Evolutionary conservation across 2,113 vertebrate genomes (phyloP).

Genomic region (Abramis brama): DNA sequence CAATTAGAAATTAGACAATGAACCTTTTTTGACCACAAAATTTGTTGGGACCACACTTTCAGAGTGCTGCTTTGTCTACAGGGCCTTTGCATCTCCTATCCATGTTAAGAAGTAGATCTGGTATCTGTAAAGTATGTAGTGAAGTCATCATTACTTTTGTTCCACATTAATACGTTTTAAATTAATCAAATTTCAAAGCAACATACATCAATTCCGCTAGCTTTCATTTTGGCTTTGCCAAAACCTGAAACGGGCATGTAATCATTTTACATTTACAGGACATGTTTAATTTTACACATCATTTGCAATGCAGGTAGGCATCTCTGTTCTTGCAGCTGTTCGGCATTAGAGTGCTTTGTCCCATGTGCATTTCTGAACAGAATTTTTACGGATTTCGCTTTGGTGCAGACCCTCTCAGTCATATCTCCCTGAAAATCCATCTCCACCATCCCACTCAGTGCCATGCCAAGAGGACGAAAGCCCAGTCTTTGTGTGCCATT

Average conservation of each 20-base stretch:
- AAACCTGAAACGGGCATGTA: background rate
- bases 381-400: conserved; percentile 11
- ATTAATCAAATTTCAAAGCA: background rate
- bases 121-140: background rate
- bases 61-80: background rate
- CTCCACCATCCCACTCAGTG: background rate
- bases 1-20: background rate
- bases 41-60: background rate
- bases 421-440: conserved; percentile 22
- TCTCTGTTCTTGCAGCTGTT: conserved; percentile 42
- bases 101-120: background rate
- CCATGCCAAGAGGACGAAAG: conserved; percentile 34
- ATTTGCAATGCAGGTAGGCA: conserved; percentile 50
- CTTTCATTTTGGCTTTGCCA: background rate
- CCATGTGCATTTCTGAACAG: conserved; percentile 24
- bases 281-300: conserved; percentile 19
- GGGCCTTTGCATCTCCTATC: background rate
- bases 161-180: background rate
- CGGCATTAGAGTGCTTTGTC: conserved; percentile 5
- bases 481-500: conserved; percentile 33
- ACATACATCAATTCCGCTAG: background rate
- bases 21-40: too few species aligned
- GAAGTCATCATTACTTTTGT: background rate
- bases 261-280: conserved; percentile 29
- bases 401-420: conserved; percentile 15